Percentiles rank a stretch among this genome's conserved stretches.
These are phyloP conservation scores for Pithys albifrons DNA, from an alignment of 2,113 vertebrate species.

Conservation along the genomic window DNA sequence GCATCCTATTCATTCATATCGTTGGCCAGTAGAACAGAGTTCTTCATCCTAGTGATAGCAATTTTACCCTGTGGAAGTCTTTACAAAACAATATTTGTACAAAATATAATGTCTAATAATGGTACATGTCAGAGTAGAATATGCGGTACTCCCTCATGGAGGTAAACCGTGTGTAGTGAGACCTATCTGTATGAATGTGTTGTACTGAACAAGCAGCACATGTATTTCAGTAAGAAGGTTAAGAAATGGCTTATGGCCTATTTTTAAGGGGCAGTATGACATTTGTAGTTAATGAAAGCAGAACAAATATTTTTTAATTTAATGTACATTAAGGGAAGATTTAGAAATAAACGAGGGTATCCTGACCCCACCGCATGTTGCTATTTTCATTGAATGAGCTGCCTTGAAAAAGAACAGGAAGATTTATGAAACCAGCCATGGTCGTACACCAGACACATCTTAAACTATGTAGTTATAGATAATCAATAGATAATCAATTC, in stretches of 20 bases:
- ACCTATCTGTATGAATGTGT: neutral
- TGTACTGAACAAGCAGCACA: neutral
- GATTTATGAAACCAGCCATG: neutral
- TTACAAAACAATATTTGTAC: neutral
- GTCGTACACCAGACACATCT: neutral
- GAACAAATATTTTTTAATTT: constrained; percentile 47
- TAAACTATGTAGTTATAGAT: neutral
- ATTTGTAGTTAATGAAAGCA: constrained; percentile 15
- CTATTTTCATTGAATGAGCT: constrained; percentile 54
- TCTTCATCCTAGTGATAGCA: neutral
- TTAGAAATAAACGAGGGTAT: constrained; percentile 69
- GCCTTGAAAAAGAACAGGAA: neutral
- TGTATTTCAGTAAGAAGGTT: neutral
- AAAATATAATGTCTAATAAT: neutral
- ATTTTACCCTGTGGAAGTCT: neutral
- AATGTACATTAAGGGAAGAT: constrained; percentile 48
- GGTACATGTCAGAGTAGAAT: neutral
- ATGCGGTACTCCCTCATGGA: neutral
- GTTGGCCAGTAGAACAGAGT: neutral
- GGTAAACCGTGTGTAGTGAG: neutral
- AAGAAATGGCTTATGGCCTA: neutral
- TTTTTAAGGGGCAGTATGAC: neutral
- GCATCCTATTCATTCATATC: rapidly evolving
- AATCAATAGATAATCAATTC: neutral
- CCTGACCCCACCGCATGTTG: constrained; percentile 32